Base-by-base conservation (phyloP, 2,888 invertebrate genomes). In the Drosophila macrospina region DNA sequence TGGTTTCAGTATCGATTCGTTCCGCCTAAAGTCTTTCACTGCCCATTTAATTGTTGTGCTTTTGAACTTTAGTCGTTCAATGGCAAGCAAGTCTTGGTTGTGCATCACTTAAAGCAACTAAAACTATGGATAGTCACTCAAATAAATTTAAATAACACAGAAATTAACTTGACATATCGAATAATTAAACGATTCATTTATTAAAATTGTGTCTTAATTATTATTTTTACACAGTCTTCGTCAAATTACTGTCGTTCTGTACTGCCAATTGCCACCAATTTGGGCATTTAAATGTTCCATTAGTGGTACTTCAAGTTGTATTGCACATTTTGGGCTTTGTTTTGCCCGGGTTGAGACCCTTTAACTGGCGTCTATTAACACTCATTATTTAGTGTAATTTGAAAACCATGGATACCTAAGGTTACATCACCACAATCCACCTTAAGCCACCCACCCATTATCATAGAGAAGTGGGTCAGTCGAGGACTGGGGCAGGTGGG, bases 361-460 rank as follows among this genome's bases (percentile, higher is more conserved):
- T 72, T 45, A 41, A 44, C 30, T 39, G 50, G 52, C 57, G 45
- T 44, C 71, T 52, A 76, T 76, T 60, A 64, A 71, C 50, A 59
- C 61, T 66, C 78, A 67, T 74, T 74, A 77, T 62, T 72, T 59
- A 62, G 16, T 52, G 55, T 78, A 73, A 73, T 78, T 66, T 78
- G 63, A 78, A 45, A 66, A 73, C 57, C 66, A 66, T 62, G 66
- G 67, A 78, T 77, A 72, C 73, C 51, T 26, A 13, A 44, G 15
- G 51, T 76, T 78, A 77, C 78, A 66, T 77, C 78, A 74, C 37
- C 59, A 11, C 24, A 34, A 34, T n/a, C 52, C 65, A 57, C 52
- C 36, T 11, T 15, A 28, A 47, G 6, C 51, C 56, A 69, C 13
- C 71, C 62, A 61, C 54, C 7, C 20, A 48, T 30, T 48, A 36